Percentiles rank a stretch among this genome's conserved stretches.
Evolutionary conservation across 2,113 vertebrate genomes (phyloP).

Genomic region (Callipepla squamata): DNA sequence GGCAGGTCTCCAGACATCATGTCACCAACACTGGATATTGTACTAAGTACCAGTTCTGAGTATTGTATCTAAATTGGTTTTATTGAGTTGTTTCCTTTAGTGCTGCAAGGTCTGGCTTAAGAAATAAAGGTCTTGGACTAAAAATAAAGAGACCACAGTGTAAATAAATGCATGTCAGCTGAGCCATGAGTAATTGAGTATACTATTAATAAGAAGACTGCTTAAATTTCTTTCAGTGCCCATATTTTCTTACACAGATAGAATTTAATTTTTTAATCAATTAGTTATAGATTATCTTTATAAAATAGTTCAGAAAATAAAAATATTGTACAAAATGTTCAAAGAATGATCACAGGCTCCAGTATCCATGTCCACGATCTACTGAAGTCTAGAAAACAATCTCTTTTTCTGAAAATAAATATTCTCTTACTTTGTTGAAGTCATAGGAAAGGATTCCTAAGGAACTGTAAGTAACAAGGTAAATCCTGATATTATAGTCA

Average conservation of each 20-base stretch:
- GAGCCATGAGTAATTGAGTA: slow-evolving; percentile 44
- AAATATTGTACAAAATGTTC: not conserved
- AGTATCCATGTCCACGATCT: not conserved
- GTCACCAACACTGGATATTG: slow-evolving; percentile 80
- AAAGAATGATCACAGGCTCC: not conserved
- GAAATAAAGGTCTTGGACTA: slow-evolving; percentile 50
- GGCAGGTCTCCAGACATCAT: slow-evolving; percentile 77
- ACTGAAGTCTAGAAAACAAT: not conserved
- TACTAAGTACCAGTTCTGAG: slow-evolving; percentile 77
- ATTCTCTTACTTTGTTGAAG: not conserved
- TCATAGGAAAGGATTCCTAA: not conserved
- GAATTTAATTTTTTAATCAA: not conserved
- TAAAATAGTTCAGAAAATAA: slow-evolving; percentile 20
- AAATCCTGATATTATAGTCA: not conserved
- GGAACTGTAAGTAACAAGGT: not conserved
- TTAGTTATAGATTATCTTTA: not conserved
- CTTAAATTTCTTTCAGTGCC: slow-evolving; percentile 13
- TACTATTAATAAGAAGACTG: slow-evolving; percentile 37
- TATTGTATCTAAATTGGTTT: slow-evolving; percentile 73
- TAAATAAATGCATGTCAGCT: slow-evolving; percentile 30
- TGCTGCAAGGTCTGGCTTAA: slow-evolving; percentile 57
- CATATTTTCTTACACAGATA: not conserved
- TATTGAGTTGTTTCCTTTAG: slow-evolving; percentile 50
- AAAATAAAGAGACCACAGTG: slow-evolving; percentile 48
- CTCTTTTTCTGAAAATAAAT: not conserved